phyloP scores from a whole-genome alignment of 1,140 invertebrate species.

The Calosoma granatense region DNA sequence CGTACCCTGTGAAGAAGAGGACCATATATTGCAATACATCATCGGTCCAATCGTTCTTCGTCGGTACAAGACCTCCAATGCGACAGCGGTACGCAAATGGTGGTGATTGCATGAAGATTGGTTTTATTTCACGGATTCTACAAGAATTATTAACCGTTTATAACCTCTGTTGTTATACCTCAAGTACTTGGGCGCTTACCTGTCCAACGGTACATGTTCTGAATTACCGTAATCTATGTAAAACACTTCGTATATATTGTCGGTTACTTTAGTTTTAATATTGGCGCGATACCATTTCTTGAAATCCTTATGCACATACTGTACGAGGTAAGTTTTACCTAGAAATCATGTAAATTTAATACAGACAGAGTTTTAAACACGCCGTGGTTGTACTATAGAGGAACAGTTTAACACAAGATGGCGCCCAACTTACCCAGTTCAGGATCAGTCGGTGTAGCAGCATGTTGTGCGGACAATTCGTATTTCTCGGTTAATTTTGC shows the following conservation, averaged over 20 bases:
- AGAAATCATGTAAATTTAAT: slow-evolving; percentile 7
- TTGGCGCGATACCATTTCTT: slow-evolving; percentile 7
- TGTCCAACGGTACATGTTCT: background rate
- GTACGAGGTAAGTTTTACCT: slow-evolving; percentile 11
- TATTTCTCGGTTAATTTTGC: background rate
- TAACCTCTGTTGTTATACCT: too few relatives aligned
- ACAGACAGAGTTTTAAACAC: too few relatives aligned
- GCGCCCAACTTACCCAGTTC: background rate
- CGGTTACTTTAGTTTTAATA: background rate
- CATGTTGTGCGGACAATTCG: background rate
- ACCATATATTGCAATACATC: background rate
- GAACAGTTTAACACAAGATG: too few relatives aligned
- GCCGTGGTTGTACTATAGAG: too few relatives aligned
- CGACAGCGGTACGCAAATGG: background rate
- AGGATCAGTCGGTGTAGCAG: background rate
- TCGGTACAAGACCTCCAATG: background rate
- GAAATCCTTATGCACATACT: background rate
- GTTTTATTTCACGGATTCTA: background rate
- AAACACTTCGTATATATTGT: slow-evolving; percentile 3
- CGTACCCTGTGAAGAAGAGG: background rate
- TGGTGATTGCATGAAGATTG: background rate
- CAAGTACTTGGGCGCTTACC: background rate
- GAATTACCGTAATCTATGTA: background rate
- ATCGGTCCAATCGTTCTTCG: background rate
- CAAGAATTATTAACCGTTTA: too few relatives aligned